Percentiles rank a stretch among this genome's conserved stretches.
These are phyloP conservation scores for Sparidentex hasta DNA, from an alignment of 2,797 vertebrate genomes.

Conservation along the genomic window DNA sequence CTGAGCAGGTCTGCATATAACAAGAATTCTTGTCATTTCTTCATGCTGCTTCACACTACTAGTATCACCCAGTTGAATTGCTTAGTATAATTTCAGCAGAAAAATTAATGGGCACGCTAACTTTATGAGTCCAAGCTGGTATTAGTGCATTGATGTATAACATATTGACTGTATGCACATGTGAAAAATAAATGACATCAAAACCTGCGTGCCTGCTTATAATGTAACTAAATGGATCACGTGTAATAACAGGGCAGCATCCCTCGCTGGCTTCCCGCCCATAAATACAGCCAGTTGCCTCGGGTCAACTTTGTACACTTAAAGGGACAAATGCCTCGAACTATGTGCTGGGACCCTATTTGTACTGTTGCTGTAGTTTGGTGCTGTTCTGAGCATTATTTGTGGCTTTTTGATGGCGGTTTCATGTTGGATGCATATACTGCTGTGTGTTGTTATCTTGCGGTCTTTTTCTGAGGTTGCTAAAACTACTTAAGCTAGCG, in stretches of 20 bases:
- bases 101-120: not conserved
- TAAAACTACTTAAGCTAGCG: too few relatives aligned
- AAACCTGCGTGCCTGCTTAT: not conserved
- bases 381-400: too few relatives aligned
- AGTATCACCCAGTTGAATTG: not conserved
- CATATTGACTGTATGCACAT: not conserved
- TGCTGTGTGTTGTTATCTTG: too few relatives aligned
- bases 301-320: not conserved
- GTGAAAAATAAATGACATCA: too few relatives aligned
- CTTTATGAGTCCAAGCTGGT: not conserved
- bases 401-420: too few relatives aligned
- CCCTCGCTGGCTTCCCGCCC: not conserved
- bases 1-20: not conserved
- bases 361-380: too few relatives aligned
- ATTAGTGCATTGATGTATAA: not conserved
- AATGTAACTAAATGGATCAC: not conserved
- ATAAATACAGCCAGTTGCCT: not conserved
- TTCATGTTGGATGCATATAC: too few relatives aligned
- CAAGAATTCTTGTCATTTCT: constrained; percentile 2
- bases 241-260: not conserved
- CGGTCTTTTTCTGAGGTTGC: too few relatives aligned
- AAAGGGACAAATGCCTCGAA: too few relatives aligned
- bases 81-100: not conserved
- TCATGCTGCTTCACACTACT: not conserved
- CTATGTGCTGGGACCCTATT: too few relatives aligned